Conservation (phyloP, 2,888 invertebrate genomes). For the Periphyllus acericola region DNA sequence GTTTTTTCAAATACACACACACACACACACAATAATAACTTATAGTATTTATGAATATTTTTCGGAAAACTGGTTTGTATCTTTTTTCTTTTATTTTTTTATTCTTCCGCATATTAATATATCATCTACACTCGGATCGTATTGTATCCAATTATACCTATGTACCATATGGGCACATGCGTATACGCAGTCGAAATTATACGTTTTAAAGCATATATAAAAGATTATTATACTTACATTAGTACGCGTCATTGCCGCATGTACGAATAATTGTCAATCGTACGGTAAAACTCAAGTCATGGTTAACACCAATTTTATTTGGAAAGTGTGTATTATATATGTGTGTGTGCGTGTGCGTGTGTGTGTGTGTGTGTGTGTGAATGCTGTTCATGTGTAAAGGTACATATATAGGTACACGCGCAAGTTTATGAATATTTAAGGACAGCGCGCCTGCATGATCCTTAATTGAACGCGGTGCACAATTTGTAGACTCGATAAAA, state of each 20-base stretch:
- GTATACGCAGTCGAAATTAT: neutral
- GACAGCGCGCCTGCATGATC: no score
- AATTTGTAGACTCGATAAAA: no score
- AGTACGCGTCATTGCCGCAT: neutral
- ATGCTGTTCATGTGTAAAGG: no score
- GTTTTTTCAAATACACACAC: neutral
- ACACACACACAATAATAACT: constrained; percentile 1
- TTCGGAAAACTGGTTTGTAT: constrained; percentile 33
- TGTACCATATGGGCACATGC: neutral
- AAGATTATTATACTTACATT: neutral
- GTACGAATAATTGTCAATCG: no score
- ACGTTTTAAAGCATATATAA: neutral
- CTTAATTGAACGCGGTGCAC: no score
- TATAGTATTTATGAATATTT: neutral
- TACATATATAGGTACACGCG: no score
- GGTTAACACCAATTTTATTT: no score
- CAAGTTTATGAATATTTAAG: no score
- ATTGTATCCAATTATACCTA: constrained; percentile 4
- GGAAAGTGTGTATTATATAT: no score
- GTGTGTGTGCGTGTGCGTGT: no score
- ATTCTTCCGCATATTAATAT: constrained; percentile 4
- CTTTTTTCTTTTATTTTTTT: neutral
- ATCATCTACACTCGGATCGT: neutral
- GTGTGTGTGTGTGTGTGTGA: no score
- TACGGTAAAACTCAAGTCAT: no score